Evolutionary conservation across 2,888 invertebrate genomes (phyloP).

Genomic region (Hirtodrosophila histrioides): DNA sequence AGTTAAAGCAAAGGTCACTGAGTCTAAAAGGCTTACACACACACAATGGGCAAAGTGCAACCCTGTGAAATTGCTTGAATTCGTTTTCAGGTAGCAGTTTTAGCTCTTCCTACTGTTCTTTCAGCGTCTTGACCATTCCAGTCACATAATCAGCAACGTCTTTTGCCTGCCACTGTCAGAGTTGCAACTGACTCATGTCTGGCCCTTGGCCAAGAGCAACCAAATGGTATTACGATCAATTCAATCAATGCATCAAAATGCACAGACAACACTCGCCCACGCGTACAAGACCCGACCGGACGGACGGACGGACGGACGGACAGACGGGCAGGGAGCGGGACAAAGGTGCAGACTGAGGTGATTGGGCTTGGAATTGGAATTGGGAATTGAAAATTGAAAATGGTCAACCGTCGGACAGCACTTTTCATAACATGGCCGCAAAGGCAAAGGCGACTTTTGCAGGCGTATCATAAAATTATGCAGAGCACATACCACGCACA

Average conservation of each 20-base stretch:
- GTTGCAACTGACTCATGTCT: constrained; percentile 45
- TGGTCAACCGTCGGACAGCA: constrained; percentile 53
- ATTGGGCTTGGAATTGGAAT: constrained; percentile 30
- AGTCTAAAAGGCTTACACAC: too few relatives aligned
- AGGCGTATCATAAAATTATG: constrained; percentile 73
- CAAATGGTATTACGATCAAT: constrained; percentile 69
- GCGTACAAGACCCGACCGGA: constrained; percentile 19
- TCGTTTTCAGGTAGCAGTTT: constrained; percentile 11
- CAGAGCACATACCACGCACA: constrained; percentile 76
- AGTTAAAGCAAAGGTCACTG: too few relatives aligned
- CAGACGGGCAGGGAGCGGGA: background rate
- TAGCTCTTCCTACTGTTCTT: constrained; percentile 1
- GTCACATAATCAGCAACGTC: constrained; percentile 58
- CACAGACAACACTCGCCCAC: constrained; percentile 47
- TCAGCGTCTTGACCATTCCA: constrained; percentile 32
- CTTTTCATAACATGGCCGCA: constrained; percentile 47
- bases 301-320: background rate
- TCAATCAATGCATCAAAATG: constrained; percentile 80
- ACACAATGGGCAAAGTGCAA: too few relatives aligned
- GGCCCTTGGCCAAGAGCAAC: constrained; percentile 63
- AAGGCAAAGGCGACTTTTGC: constrained; percentile 28
- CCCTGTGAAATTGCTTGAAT: background rate
- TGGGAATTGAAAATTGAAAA: constrained; percentile 58
- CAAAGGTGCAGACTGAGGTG: constrained; percentile 31
- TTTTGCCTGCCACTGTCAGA: constrained; percentile 23